Percentiles rank a stretch among this genome's conserved stretches.
These are phyloP conservation scores for Drosophila nannoptera DNA, from an alignment of 1,140 invertebrate species.

Conservation along the genomic window DNA sequence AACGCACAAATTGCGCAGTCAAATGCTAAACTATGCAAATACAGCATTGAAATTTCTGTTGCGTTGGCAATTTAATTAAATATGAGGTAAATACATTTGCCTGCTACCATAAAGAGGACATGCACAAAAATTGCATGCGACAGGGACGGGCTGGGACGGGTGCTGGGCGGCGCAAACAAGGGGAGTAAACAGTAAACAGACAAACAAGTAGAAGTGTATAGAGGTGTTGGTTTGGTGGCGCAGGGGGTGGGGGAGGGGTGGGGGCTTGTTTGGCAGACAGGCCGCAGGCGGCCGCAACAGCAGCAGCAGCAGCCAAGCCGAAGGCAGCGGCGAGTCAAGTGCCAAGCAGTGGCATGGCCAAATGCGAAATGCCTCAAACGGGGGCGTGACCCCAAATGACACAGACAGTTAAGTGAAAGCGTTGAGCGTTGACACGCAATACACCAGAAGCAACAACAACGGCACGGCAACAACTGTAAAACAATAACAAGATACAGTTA, in stretches of 20 bases:
- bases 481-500: constrained; percentile 37
- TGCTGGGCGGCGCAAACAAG: constrained; percentile 37
- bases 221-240: not conserved
- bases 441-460: constrained; percentile 28
- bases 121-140: constrained; percentile 69
- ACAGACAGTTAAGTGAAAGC: constrained; percentile 71
- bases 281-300: constrained; percentile 52
- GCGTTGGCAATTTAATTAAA: constrained; percentile 71
- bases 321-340: constrained; percentile 41
- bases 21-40: constrained; percentile 64
- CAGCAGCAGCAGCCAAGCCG: constrained; percentile 20
- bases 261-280: constrained; percentile 51
- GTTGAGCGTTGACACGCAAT: constrained; percentile 70
- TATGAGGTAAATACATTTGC: constrained; percentile 68
- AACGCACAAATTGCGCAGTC: constrained; percentile 16
- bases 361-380: constrained; percentile 44
- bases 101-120: constrained; percentile 54
- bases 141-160: constrained; percentile 1
- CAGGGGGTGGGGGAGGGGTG: not conserved
- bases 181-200: constrained; percentile 57
- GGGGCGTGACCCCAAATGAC: constrained; percentile 70
- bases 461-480: constrained; percentile 27
- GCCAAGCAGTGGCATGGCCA: constrained; percentile 14
- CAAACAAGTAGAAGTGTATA: constrained; percentile 69
- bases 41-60: constrained; percentile 65